phyloP scores from a whole-genome alignment of 2,797 vertebrate genomes.

The Cephalopachus bancanus region DNA sequence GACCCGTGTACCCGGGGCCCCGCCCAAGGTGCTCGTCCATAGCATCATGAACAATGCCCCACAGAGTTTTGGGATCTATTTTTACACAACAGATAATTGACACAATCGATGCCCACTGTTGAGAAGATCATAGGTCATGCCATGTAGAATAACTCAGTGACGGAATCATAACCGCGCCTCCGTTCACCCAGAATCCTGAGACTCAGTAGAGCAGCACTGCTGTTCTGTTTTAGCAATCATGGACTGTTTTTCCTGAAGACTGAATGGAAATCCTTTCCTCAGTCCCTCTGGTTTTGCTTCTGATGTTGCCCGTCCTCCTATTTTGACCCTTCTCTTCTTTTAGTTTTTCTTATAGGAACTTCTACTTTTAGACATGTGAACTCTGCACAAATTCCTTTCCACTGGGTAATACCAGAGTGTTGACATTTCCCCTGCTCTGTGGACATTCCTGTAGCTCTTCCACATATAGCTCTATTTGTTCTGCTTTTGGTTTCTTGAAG shows the following conservation, averaged over 20 bases:
- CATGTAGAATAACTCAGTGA: background rate
- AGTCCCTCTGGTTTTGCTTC: background rate
- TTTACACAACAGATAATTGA: background rate
- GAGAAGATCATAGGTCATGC: background rate
- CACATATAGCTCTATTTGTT: conserved; percentile 21
- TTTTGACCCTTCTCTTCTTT: background rate
- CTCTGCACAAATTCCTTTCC: background rate
- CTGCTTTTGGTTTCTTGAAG: conserved; percentile 60
- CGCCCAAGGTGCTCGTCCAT: background rate
- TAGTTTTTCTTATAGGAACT: conserved; percentile 19
- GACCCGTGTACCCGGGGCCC: background rate
- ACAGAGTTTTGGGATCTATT: background rate
- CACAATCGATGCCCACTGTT: background rate
- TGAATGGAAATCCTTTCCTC: background rate
- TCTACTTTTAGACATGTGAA: conserved; percentile 51
- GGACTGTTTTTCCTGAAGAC: background rate
- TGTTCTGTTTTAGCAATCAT: background rate
- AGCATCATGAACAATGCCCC: background rate
- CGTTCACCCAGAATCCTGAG: background rate
- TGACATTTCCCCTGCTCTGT: conserved; percentile 72
- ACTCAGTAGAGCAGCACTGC: background rate
- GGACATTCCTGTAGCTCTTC: background rate
- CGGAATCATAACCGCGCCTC: background rate
- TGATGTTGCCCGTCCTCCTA: background rate
- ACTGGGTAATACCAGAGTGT: conserved; percentile 69